These are phyloP conservation scores for Poeciliopsis retropinna DNA, from an alignment of 2,113 vertebrate genomes.

Conservation along the genomic window DNA sequence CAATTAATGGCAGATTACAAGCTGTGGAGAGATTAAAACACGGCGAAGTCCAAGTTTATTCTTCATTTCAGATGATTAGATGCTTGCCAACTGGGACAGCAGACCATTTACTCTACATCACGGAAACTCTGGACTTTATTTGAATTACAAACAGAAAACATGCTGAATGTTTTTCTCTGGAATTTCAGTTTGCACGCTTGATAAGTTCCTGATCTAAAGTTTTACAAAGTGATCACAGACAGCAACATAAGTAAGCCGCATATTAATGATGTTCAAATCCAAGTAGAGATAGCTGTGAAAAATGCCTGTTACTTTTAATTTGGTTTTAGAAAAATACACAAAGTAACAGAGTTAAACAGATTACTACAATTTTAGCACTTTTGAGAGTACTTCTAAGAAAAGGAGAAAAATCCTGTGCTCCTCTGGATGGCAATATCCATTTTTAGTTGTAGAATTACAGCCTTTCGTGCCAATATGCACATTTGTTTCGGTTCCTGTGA, in stretches of 20 bases:
- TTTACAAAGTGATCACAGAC: neutral
- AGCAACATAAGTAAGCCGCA: neutral
- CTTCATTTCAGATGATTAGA: constrained; percentile 71
- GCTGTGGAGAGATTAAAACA: constrained; percentile 62
- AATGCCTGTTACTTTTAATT: neutral
- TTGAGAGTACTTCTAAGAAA: too few relatives aligned
- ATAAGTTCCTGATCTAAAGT: neutral
- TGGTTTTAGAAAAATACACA: neutral
- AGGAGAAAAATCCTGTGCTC: too few relatives aligned
- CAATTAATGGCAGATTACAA: constrained; percentile 70
- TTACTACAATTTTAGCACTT: neutral
- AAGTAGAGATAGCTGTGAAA: neutral
- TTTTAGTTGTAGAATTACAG: too few relatives aligned
- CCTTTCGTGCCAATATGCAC: too few relatives aligned
- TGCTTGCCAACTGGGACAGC: constrained; percentile 39
- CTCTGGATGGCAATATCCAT: too few relatives aligned
- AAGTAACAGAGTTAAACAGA: neutral
- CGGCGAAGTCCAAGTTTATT: constrained; percentile 39
- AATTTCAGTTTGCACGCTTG: neutral
- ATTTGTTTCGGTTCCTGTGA: too few relatives aligned
- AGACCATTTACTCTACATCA: constrained; percentile 25
- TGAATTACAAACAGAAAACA: constrained; percentile 18
- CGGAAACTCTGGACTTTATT: constrained; percentile 23
- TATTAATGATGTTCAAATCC: neutral
- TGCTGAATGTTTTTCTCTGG: neutral